phyloP scores from a whole-genome alignment of 2,888 invertebrate species.

The Argyresthia goedartella region DNA sequence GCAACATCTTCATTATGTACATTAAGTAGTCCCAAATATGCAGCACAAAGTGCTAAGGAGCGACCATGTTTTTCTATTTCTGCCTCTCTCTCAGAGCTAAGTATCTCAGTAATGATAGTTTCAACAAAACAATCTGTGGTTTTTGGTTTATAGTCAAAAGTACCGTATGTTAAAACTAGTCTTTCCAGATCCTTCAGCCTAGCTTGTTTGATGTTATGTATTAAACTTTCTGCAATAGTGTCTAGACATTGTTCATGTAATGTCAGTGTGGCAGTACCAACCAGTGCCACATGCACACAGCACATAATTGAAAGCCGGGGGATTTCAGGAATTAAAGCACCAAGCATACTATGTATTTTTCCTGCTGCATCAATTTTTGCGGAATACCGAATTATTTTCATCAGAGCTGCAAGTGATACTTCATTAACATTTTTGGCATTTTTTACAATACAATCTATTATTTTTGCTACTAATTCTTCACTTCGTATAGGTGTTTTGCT shows the following conservation, averaged over 20 bases:
- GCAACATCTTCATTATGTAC: conserved; percentile 73
- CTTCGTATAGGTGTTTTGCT: conserved; percentile 74
- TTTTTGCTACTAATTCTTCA: conserved; percentile 47
- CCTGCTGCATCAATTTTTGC: conserved; percentile 43
- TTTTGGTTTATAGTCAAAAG: conserved; percentile 71
- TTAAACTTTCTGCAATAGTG: conserved; percentile 63
- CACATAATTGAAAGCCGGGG: conserved; percentile 71
- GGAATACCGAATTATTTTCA: conserved; percentile 76
- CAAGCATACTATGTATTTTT: conserved; percentile 62
- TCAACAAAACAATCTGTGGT: conserved; percentile 43
- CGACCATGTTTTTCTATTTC: conserved; percentile 73
- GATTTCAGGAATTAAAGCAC: conserved; percentile 65
- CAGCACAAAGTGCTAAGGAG: conserved; percentile 71
- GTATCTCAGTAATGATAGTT: conserved; percentile 58
- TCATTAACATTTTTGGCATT: conserved; percentile 70
- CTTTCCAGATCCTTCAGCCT: conserved; percentile 84
- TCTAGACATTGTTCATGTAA: conserved; percentile 42
- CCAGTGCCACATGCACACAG: conserved; percentile 75
- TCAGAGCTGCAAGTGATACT: conserved; percentile 74
- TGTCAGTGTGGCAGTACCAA: conserved; percentile 64
- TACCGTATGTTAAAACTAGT: conserved; percentile 71
- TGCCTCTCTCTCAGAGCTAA: conserved; percentile 51
- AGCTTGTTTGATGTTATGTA: conserved; percentile 45
- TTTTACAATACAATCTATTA: conserved; percentile 63
- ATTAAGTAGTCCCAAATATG: conserved; percentile 70